Percentiles rank a stretch among this genome's conserved stretches.
phyloP scores from a whole-genome alignment of 2,797 vertebrate species.

The Graptemys geographica region DNA sequence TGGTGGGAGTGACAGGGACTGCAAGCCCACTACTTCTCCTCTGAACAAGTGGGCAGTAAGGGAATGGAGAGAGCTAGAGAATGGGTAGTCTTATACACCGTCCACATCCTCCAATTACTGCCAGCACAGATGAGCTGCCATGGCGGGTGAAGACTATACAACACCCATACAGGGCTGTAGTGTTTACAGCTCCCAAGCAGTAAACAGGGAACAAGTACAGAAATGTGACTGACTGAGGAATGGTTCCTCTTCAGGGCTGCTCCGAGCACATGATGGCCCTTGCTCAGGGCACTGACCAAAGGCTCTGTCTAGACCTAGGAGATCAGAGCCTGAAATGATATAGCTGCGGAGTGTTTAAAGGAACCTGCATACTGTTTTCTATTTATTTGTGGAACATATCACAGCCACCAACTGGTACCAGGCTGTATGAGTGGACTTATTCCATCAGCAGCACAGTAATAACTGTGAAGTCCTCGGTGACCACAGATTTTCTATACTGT shows the following conservation, averaged over 20 bases:
- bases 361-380: neutral
- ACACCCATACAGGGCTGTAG: neutral
- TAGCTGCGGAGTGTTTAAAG: neutral
- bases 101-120: neutral
- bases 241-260: neutral
- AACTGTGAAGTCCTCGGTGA: neutral
- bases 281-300: neutral
- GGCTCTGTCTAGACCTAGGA: neutral
- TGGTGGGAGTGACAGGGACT: neutral
- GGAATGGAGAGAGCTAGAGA: neutral
- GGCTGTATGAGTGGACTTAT: neutral
- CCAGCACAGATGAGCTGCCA: neutral
- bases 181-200: neutral
- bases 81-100: neutral
- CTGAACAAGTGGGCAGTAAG: neutral
- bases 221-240: neutral
- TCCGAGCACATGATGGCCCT: neutral
- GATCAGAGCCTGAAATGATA: neutral
- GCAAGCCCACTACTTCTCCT: neutral
- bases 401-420: neutral
- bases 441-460: neutral
- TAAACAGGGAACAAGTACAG: neutral
- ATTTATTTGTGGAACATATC: neutral
- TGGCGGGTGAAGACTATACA: neutral
- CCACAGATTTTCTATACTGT: neutral